phyloP scores from a whole-genome alignment of 2,113 vertebrate genomes.

The Petrocephalus microphthalmus region DNA sequence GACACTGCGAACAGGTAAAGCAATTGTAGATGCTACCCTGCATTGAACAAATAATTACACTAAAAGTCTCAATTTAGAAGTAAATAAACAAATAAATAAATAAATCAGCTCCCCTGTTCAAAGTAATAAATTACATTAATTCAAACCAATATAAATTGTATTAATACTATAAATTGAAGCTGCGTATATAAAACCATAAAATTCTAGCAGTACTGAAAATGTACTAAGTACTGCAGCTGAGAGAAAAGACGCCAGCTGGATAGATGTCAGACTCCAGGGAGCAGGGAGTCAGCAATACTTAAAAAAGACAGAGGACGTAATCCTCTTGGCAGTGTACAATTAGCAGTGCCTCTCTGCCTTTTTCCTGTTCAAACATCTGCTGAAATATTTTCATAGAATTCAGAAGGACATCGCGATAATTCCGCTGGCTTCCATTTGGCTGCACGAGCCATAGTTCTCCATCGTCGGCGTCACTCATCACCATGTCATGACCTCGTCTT shows the following conservation, averaged over 20 bases:
- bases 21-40: not conserved
- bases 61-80: not conserved
- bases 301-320: not conserved
- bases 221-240: not conserved
- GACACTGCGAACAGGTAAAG: not conserved
- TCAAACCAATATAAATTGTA: not conserved
- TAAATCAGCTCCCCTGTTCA: not conserved
- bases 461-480: not conserved
- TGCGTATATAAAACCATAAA: not conserved
- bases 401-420: not conserved
- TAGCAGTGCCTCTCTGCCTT: not conserved
- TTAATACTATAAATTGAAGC: not conserved
- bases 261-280: not conserved
- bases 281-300: not conserved
- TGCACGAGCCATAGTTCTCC: not conserved
- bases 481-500: not conserved
- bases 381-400: not conserved
- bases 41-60: not conserved
- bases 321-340: slow-evolving; percentile 7
- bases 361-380: slow-evolving; percentile 3
- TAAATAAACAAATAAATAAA: not conserved
- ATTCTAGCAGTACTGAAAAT: not conserved
- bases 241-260: not conserved
- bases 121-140: not conserved
- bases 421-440: not conserved